Conservation (phyloP, 2,113 vertebrate species). For the Sylvietta virens region DNA sequence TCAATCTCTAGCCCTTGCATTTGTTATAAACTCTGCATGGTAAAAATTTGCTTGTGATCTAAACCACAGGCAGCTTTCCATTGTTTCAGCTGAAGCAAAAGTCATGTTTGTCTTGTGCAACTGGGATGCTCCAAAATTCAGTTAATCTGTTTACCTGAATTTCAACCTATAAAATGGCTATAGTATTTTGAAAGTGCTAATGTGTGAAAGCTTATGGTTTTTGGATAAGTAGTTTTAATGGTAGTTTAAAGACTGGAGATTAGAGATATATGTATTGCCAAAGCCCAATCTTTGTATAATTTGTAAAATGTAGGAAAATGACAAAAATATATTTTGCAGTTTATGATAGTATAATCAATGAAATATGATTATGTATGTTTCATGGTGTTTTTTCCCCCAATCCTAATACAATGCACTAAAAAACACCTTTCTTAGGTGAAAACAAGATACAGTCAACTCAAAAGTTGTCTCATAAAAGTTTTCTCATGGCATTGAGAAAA, state of each 20-base stretch:
- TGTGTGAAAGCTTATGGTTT: background rate
- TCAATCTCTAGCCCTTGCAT: background rate
- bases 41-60: background rate
- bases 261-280: background rate
- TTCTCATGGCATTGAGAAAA: background rate
- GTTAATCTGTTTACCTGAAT: background rate
- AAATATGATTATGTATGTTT: background rate
- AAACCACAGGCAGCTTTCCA: background rate
- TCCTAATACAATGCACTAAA: background rate
- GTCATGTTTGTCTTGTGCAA: background rate
- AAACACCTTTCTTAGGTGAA: background rate
- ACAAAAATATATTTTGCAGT: background rate
- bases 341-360: background rate
- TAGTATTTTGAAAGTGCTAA: background rate
- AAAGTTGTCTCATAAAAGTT: background rate
- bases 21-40: background rate
- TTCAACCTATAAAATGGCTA: background rate
- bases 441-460: background rate
- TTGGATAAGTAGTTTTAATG: background rate
- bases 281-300: background rate
- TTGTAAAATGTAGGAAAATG: background rate
- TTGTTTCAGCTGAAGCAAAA: background rate
- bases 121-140: background rate
- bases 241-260: background rate
- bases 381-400: fast-evolving